phyloP scores from a whole-genome alignment of 2,113 vertebrate genomes.

The Rhadina sibilatrix region DNA sequence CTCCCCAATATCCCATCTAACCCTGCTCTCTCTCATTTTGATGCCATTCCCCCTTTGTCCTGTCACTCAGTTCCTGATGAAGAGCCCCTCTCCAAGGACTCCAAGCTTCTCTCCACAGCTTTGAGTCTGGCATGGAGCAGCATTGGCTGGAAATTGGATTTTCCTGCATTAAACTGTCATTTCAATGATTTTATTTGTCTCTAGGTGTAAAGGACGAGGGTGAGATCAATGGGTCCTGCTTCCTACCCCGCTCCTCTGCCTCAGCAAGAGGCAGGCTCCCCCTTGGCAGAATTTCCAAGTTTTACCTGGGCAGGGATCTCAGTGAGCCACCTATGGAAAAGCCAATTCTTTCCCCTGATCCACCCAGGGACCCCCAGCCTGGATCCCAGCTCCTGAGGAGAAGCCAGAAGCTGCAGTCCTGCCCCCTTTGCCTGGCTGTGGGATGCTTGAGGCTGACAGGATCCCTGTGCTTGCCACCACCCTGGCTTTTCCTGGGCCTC shows the following conservation, averaged over 20 bases:
- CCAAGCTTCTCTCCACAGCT: not conserved
- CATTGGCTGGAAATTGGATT: not conserved
- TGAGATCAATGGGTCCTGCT: not conserved
- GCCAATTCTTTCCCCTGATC: not conserved
- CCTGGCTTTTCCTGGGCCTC: not conserved
- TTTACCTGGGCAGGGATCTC: not conserved
- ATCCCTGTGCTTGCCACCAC: not conserved
- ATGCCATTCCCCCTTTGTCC: not conserved
- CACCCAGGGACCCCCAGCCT: not conserved
- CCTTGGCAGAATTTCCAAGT: not conserved
- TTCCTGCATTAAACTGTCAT: not conserved
- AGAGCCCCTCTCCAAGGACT: not conserved
- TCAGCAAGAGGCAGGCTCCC: not conserved
- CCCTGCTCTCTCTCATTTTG: not conserved
- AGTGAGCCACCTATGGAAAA: not conserved
- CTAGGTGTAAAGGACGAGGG: not conserved
- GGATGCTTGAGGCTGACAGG: not conserved
- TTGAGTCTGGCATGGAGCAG: not conserved
- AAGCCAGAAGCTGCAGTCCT: not conserved
- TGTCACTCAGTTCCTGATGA: not conserved
- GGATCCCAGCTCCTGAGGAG: not conserved
- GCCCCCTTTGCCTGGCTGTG: fast-evolving
- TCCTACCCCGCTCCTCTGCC: too few relatives aligned
- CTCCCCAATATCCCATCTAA: not conserved
- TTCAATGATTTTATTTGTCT: not conserved